Base-by-base conservation (phyloP, 1,140 invertebrate genomes). In the Ridgeia piscesae region DNA sequence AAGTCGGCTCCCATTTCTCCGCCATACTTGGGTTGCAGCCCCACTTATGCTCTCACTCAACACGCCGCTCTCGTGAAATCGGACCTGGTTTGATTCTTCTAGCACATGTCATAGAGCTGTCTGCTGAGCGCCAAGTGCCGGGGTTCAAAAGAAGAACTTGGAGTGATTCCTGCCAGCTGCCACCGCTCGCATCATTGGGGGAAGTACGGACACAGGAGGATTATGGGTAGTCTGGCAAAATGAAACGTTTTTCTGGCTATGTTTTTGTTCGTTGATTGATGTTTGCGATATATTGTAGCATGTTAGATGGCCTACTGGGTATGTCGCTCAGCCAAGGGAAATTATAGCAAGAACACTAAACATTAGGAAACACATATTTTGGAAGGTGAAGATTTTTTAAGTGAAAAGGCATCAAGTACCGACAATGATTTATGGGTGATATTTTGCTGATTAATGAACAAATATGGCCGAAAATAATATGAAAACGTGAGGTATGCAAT, bases 1-100 rank as follows among this genome's bases (percentile, higher is more conserved):
- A 77, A 27, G 58, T 77, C 58, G 58, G 17, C 58, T 77, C 58
- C 11, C 17, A 21, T 77, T 77, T 31, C 58, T n/a, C 58, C 17
- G 58, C 58, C 58, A 77, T 77, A 77, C 58, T 77, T 77, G 58
- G 58, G 58, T 77, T 77, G 58, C 58, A 77, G 58, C 58, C 58
- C 58, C 17, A 77, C 58, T 77, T 77, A 77, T 31, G 27, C 58
- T 0, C 14, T 14, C 58, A 77, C 58, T 77, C 58, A 77, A 77
- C 58, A 21, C 58, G 58, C 58, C 27, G 2, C 27, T 77, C 58
- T 77, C 27, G 58, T 77, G 58, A 77, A 77, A 77, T 77, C 58
- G 17, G 58, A 77, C 58, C 58, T 21, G 27, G 58, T 77, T 77
- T 77, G 58, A 77, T 77, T 77, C 27, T 9, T 77, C 2, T 21